phyloP scores from a whole-genome alignment of 2,888 invertebrate genomes.

The Adelognathus sp. region DNA sequence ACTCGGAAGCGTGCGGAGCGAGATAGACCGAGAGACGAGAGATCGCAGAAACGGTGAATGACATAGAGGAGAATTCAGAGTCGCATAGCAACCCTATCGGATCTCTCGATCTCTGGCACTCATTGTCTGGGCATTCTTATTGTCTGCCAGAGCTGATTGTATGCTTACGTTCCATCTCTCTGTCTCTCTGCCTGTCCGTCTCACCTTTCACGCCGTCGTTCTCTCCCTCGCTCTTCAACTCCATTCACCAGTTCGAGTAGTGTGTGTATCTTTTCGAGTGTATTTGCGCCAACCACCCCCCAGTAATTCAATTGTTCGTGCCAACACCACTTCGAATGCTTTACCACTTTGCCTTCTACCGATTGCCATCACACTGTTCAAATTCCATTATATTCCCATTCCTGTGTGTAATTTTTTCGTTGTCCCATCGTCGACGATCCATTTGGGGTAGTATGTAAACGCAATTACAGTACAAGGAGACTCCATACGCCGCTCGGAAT shows the following conservation, averaged over 20 bases:
- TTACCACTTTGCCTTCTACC: constrained; percentile 25
- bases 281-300: constrained; percentile 52
- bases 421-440: neutral
- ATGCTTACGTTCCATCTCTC: constrained; percentile 36
- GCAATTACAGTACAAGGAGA: neutral
- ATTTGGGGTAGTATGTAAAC: neutral
- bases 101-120: constrained; percentile 58
- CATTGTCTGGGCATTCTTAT: constrained; percentile 59
- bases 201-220: neutral
- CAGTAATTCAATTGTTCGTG: constrained; percentile 53
- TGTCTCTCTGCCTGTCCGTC: neutral
- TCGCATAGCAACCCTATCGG: constrained; percentile 59
- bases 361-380: neutral
- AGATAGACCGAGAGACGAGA: constrained; percentile 1
- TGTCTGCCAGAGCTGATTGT: constrained; percentile 57
- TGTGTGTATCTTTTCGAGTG: constrained; percentile 58
- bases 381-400: neutral
- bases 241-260: constrained; percentile 55
- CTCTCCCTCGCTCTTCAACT: constrained; percentile 50
- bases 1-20: constrained; percentile 11
- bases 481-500: neutral
- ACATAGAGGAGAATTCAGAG: constrained; percentile 33
- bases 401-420: constrained; percentile 1
- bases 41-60: constrained; percentile 23
- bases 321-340: constrained; percentile 47